These are phyloP conservation scores for Orientallactaga bullata DNA, from an alignment of 2,113 vertebrate genomes.

Conservation along the genomic window DNA sequence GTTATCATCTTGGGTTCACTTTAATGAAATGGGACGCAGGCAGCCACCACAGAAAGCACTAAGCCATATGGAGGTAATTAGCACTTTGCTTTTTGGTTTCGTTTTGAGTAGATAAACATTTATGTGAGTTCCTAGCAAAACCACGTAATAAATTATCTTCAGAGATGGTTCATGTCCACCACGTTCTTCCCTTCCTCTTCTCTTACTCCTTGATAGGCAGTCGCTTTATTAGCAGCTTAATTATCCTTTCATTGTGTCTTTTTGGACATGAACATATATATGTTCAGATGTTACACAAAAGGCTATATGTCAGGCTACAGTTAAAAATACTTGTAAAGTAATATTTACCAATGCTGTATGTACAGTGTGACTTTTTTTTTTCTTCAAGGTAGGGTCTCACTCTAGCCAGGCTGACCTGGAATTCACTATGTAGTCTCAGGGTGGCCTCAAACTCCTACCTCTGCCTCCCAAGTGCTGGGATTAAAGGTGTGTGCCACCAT, in stretches of 20 bases:
- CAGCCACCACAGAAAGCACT: background rate
- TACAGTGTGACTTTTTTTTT: too few relatives aligned
- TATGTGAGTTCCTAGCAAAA: slow-evolving; percentile 42
- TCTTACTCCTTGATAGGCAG: background rate
- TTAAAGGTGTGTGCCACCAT: too few relatives aligned
- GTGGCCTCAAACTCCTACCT: too few relatives aligned
- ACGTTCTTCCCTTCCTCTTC: background rate
- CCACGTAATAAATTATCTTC: background rate
- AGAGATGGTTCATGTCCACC: background rate
- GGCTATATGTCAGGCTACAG: background rate
- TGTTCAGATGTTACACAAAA: background rate
- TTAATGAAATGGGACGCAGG: slow-evolving; percentile 58
- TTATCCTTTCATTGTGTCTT: slow-evolving; percentile 7
- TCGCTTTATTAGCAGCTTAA: slow-evolving; percentile 38
- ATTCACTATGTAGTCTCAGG: too few relatives aligned
- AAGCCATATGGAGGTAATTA: background rate
- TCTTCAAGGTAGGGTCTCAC: too few relatives aligned
- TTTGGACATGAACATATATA: background rate
- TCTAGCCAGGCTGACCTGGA: too few relatives aligned
- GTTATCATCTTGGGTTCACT: slow-evolving; percentile 33
- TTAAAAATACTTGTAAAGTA: background rate
- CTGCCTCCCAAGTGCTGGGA: too few relatives aligned
- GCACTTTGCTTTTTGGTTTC: slow-evolving; percentile 20
- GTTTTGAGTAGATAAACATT: slow-evolving; percentile 52
- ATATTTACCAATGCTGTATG: background rate